Conservation (phyloP, 1,140 invertebrate genomes). For the Cataglyphis hispanica region DNA sequence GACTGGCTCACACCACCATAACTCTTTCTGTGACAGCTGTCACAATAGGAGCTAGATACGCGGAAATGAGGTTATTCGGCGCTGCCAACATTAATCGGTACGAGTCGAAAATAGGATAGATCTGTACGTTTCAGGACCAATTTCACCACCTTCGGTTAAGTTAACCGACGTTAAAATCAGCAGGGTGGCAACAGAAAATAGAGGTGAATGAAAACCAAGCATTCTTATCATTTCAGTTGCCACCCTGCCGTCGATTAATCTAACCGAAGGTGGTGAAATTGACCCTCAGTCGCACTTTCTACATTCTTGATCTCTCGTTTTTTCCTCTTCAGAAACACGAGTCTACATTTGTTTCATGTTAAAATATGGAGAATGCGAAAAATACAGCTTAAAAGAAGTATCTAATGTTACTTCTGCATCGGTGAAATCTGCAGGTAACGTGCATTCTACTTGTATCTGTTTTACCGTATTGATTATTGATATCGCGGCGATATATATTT, state of each 20-base stretch:
- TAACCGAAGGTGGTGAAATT: no score
- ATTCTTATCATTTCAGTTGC: no score
- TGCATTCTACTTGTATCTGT: no score
- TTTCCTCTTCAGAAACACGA: not conserved
- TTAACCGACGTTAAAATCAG: no score
- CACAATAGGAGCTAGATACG: constrained; percentile 45
- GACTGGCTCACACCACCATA: constrained; percentile 39
- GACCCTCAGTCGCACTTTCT: no score
- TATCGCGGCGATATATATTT: no score
- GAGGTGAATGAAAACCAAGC: no score
- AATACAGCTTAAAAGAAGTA: not conserved
- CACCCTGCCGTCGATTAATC: no score
- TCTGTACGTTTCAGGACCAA: no score
- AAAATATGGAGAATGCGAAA: not conserved
- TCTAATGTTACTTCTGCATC: not conserved
- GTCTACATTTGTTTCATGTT: not conserved
- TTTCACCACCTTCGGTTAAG: no score
- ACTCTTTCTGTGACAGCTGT: constrained; percentile 65
- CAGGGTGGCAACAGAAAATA: no score
- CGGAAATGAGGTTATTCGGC: constrained; percentile 58
- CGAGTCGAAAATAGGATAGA: constrained; percentile 5
- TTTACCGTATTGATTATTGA: not conserved
- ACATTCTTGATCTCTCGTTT: not conserved
- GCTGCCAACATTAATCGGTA: constrained; percentile 29
- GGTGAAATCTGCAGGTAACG: not conserved